Percentiles rank a stretch among this genome's conserved stretches.
These are phyloP conservation scores for Eristalinus aeneus DNA, from an alignment of 2,888 invertebrate genomes.

Conservation along the genomic window DNA sequence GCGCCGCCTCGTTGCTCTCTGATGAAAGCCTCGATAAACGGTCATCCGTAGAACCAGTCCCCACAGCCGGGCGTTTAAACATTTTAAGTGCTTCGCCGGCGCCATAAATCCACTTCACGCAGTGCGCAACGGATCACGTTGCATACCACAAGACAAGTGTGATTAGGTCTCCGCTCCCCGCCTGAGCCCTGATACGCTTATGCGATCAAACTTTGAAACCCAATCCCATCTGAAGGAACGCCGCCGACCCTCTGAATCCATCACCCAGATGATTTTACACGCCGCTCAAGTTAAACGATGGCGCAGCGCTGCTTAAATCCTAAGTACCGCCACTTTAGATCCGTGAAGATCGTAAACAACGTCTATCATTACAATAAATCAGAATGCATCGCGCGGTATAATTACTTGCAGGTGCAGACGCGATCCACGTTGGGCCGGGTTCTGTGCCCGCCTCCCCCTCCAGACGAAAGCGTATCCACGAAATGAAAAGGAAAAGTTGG, in stretches of 20 bases:
- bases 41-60: not conserved
- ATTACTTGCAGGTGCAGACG: constrained; percentile 50
- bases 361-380: constrained; percentile 41
- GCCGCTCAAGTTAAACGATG: not conserved
- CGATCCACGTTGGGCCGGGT: not conserved
- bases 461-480: constrained; percentile 20
- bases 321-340: constrained; percentile 2
- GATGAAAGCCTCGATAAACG: not conserved
- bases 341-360: constrained; percentile 36
- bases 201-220: constrained; percentile 36
- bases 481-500: not conserved
- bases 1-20: not conserved
- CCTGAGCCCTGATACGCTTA: constrained; percentile 25
- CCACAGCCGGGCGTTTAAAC: not conserved
- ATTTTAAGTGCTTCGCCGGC: not conserved
- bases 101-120: not conserved
- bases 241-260: not conserved
- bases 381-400: constrained; percentile 34
- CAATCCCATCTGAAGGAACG: not conserved
- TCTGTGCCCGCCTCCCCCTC: not conserved
- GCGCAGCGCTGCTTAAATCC: not conserved
- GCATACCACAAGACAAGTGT: not conserved
- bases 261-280: not conserved
- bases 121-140: not conserved
- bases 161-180: constrained; percentile 54